A percentile compares a stretch with the other conserved stretches of the same genome.
phyloP scores from a whole-genome alignment of 2,797 vertebrate species.

The Etheostoma perlongum region DNA sequence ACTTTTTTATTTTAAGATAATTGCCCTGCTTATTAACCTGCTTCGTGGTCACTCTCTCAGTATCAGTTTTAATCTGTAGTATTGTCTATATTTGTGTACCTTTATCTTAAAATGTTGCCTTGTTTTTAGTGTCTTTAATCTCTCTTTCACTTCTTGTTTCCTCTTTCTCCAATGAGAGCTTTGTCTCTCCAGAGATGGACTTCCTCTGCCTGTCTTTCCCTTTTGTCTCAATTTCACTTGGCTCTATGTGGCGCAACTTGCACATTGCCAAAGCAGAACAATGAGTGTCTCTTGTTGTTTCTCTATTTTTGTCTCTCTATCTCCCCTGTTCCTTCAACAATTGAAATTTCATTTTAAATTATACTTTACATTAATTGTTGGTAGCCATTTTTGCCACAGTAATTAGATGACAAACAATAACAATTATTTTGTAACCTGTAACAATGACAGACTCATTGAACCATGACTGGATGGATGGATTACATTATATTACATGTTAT shows the following conservation, averaged over 20 bases:
- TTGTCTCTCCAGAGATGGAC: background rate
- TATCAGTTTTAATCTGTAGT: background rate
- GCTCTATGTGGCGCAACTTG: slow-evolving; percentile 18
- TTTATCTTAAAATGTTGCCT: background rate
- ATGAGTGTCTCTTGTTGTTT: slow-evolving; percentile 1
- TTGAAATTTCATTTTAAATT: slow-evolving; percentile 36
- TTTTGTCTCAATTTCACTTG: slow-evolving; percentile 25
- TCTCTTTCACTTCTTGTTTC: background rate
- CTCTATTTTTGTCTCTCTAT: background rate
- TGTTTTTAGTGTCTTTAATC: background rate
- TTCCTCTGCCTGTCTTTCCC: background rate
- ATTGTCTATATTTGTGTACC: background rate
- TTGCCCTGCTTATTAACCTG: background rate
- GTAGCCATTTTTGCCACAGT: slow-evolving; percentile 25
- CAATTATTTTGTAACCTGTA: slow-evolving; percentile 30
- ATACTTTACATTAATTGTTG: slow-evolving; percentile 18
- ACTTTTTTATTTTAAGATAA: slow-evolving; percentile 12
- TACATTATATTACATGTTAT: no score
- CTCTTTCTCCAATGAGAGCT: background rate
- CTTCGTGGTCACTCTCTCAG: background rate
- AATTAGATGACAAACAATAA: slow-evolving; percentile 40
- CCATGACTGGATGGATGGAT: slow-evolving; percentile 9
- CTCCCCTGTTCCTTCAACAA: background rate
- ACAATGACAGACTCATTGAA: slow-evolving; percentile 24
- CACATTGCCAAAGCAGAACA: slow-evolving; percentile 24